Evolutionary conservation across 2,888 invertebrate species (phyloP), one percentile per base, ranked within the genome.

Genomic region (Zootermopsis nevadensis): DNA sequence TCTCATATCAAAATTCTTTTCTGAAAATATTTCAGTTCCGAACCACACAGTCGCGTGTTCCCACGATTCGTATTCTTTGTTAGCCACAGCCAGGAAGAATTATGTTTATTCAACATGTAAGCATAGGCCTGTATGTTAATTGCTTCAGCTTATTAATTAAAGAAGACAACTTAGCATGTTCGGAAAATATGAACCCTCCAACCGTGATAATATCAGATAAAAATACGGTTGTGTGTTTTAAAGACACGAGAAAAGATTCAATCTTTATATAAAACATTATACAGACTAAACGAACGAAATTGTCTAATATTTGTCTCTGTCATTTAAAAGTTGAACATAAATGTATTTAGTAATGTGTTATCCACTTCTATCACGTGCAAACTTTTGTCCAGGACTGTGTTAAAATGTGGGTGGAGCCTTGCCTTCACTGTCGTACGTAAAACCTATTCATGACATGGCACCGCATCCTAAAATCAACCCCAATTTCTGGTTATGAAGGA

Each of bases 191-290:
- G 74, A 74, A 12, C 24, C 33, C 38, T n/a, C 15, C 3, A 15
- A 74, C 33, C 74, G 38, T 74, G 74, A 8, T 19, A 38, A 2
- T 2, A 74, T 74, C 74, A 38, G 74, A 74, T 74, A 74, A 33
- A 33, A 1, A 38, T 7, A 38, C 74, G n/a, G 3, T 1, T 24
- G 3, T 69, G 38, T 35, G 24, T 74, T 7, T 74, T 74, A 74
- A 74, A 60, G 27, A 27, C n/a, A 48, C 15, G 33, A 33, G 33
- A 7, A 35, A 38, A 74, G 69, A 69, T 31, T 30, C 2, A 8
- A 69, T 69, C 33, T 69, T 33, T 24, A 33, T 69, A 69, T 10
- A 2, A 33, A 69, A 33, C 33, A 69, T 69, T 69, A 33, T 33
- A 30, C 33, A 19, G 15, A 60, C 60, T 6, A 60, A 60, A 60